These are phyloP conservation scores for Phainopepla nitens DNA, from an alignment of 2,113 vertebrate species.

Conservation along the genomic window DNA sequence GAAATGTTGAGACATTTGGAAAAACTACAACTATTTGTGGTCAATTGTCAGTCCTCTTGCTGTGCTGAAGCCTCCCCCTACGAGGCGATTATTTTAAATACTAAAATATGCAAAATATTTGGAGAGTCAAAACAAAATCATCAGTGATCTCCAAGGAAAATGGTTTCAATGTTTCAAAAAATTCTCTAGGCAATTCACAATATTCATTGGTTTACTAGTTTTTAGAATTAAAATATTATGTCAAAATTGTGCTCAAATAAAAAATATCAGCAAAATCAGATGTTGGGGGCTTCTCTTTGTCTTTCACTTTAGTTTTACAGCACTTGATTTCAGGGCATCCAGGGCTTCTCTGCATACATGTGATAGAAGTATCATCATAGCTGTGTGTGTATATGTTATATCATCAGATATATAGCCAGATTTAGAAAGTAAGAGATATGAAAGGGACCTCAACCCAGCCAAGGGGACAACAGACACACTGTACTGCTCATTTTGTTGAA, in stretches of 20 bases:
- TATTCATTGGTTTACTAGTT: not conserved
- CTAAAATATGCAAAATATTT: not conserved
- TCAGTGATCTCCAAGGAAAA: not conserved
- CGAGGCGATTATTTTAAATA: not conserved
- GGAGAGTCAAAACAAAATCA: not conserved
- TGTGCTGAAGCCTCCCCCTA: fast-evolving
- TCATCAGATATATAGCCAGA: not conserved
- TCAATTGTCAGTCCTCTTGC: not conserved
- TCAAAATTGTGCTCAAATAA: not conserved
- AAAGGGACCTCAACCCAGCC: not conserved
- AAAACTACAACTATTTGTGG: not conserved
- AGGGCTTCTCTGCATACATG: not conserved
- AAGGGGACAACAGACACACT: not conserved
- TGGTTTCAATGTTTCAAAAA: not conserved
- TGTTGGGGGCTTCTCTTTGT: not conserved
- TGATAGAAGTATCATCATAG: not conserved
- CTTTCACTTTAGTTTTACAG: not conserved
- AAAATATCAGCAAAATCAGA: not conserved
- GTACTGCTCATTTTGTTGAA: not conserved
- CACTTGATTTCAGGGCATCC: not conserved
- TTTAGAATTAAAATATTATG: not conserved
- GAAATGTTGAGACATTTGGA: not conserved
- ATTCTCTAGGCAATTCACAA: not conserved
- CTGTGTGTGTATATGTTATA: not conserved
- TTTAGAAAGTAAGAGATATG: not conserved